phyloP scores from a whole-genome alignment of 2,888 invertebrate genomes.

The Limenitis camilla region DNA sequence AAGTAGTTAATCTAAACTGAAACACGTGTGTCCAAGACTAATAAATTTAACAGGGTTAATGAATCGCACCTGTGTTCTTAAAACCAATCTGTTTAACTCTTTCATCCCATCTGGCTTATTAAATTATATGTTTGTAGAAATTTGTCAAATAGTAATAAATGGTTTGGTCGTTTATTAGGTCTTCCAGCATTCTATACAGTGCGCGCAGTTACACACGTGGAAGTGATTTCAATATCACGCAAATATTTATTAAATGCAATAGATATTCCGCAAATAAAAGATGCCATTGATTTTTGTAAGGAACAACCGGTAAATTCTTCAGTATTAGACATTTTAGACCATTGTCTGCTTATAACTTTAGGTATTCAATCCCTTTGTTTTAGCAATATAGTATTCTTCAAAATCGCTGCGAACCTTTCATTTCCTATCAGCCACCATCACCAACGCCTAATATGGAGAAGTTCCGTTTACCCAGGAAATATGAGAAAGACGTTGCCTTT shows the following conservation, averaged over 20 bases:
- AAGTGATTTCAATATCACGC: constrained; percentile 47
- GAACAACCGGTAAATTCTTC: constrained; percentile 36
- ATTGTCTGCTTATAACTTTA: too few relatives aligned
- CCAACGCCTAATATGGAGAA: constrained; percentile 38
- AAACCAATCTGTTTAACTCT: too few relatives aligned
- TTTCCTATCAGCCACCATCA: constrained; percentile 35
- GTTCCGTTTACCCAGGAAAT: constrained; percentile 48
- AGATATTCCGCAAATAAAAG: constrained; percentile 42
- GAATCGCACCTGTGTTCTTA: too few relatives aligned
- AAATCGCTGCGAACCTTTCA: constrained; percentile 35
- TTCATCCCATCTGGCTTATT: too few relatives aligned
- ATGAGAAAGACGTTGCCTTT: constrained; percentile 46
- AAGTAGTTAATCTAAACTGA: too few relatives aligned
- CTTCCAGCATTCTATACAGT: constrained; percentile 55
- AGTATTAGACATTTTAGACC: background rate
- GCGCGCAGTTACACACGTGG: constrained; percentile 52
- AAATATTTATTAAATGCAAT: constrained; percentile 39
- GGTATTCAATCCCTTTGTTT: background rate
- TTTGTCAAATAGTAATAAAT: too few relatives aligned
- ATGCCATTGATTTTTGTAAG: constrained; percentile 43
- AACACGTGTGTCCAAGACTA: too few relatives aligned
- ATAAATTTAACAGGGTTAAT: too few relatives aligned
- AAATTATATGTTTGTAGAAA: too few relatives aligned
- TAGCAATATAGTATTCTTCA: constrained; percentile 43
- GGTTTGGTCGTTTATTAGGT: constrained; percentile 40